Base-by-base conservation (phyloP, 2,797 vertebrate species). In the Balearica regulorum region DNA sequence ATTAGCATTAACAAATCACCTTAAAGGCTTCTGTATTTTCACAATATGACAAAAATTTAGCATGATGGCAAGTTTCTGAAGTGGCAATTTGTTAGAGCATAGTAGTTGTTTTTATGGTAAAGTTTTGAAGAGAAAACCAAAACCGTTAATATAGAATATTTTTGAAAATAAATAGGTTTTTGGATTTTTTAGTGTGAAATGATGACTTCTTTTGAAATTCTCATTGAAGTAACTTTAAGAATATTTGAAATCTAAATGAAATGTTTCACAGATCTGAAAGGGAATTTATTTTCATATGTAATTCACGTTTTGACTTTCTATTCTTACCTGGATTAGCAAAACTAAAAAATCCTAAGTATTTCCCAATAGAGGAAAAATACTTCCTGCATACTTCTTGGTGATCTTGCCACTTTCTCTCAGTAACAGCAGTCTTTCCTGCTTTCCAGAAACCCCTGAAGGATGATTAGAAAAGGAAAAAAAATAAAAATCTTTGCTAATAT, bases 371-470 rank as follows among this genome's bases (percentile, higher is more conserved):
- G 48, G 44, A 37, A 78, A 46, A 76, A 35, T 28, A 43, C 90
- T 76, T 71, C 44, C 64, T 77, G 21, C 9, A 4, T 21, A 15
- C 9, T 66, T 90, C 39, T 78, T 78, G 65, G 79, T 80, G 28
- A 49, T 37, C 53, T 43, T 83, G 49, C 53, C 61, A 37, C 68
- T 73, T 88, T 69, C 43, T 79, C 25, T 54, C 46, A 60, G 72
- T 20, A 87, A n/a, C 29, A 87, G n/a, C 41, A 93, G 48, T 33
- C 49, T 71, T 77, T 70, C 33, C 77, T 71, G 58, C 75, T 94
- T 87, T 95, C 93, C 86, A 92, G 82, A 85, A 94, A 89, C 41
- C 53, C 90, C 89, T 41, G 33, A 83, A 65, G 86, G 85, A 80
- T 89, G 76, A 48, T 7, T 65, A 83, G 64, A 61, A 78, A 89